phyloP scores from a whole-genome alignment of 2,113 vertebrate genomes.

The Hystrix cristata region DNA sequence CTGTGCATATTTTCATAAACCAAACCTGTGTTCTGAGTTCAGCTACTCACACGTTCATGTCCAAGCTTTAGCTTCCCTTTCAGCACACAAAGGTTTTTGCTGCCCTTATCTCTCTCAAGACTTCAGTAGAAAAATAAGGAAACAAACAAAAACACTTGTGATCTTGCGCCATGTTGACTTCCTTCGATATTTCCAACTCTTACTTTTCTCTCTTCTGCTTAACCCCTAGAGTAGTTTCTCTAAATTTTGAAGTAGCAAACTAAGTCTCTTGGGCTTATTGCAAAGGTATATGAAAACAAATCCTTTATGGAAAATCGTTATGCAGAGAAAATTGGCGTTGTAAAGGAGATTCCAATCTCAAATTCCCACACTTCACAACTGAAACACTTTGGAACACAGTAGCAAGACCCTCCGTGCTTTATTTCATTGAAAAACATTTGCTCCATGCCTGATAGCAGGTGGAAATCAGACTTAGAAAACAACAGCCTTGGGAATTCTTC shows the following conservation, averaged over 20 bases:
- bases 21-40: neutral
- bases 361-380: neutral
- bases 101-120: neutral
- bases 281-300: neutral
- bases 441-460: neutral
- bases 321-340: neutral
- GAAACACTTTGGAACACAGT: neutral
- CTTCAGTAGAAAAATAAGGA: neutral
- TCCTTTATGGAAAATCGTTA: neutral
- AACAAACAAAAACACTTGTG: neutral
- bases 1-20: neutral
- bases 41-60: neutral
- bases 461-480: neutral
- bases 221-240: neutral
- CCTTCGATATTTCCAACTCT: neutral
- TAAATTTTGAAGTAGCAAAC: neutral
- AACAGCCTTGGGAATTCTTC: neutral
- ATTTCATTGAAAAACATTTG: neutral
- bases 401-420: neutral
- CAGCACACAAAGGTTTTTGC: neutral
- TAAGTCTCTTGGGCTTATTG: neutral
- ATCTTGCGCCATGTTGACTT: neutral
- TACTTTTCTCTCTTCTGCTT: neutral
- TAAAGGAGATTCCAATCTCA: neutral
- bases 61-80: neutral